Base-by-base conservation (phyloP, 2,888 invertebrate genomes). In the Chouioia cunea region DNA sequence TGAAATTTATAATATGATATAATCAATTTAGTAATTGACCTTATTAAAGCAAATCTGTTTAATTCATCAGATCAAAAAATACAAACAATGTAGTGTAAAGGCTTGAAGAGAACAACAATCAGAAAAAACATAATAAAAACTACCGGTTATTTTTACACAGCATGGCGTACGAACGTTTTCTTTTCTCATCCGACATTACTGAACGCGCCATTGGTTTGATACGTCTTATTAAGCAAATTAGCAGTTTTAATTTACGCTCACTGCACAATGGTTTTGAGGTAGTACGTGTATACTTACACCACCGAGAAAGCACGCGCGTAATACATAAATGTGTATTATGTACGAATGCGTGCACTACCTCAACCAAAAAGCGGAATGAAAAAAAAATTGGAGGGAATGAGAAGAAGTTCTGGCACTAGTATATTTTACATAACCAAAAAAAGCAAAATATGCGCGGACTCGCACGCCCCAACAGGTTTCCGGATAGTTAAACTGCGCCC, bases 351-450 rank as follows among this genome's bases (percentile, higher is more conserved):
- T 8, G 20, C 44, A 50, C 10, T 36, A 10, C 36, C 20, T 16
- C 4, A 15, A 14, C 16, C 36, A 10, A 59, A 60, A 60, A 60
- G 20, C 16, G 18, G 52, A 50, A 14, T 36, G 8, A 43, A 6
- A 50, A 36, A 36, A 36, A 36, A 36, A 36, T 1, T 36, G 36
- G 36, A 36, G 36, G n/a, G 6, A 36, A 36, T 36, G 36, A 36
- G 36, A 58, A 22, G 22, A 15, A 3, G 36, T 36, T 12, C 15
- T 54, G 22, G 54, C n/a, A 15, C 57, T n/a, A n/a, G 57, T 43
- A 52, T 52, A 65, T 62, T 70, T 70, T 65, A 65, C 60, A 65
- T 44, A 71, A 59, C 27, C 48, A 67, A 44, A 58, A 71, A 63
- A 53, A 63, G 53, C 43, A 43, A 67, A 53, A 67, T 67, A 67